Conservation (phyloP, 2,797 vertebrate species). For the Leptoclinus maculatus region DNA sequence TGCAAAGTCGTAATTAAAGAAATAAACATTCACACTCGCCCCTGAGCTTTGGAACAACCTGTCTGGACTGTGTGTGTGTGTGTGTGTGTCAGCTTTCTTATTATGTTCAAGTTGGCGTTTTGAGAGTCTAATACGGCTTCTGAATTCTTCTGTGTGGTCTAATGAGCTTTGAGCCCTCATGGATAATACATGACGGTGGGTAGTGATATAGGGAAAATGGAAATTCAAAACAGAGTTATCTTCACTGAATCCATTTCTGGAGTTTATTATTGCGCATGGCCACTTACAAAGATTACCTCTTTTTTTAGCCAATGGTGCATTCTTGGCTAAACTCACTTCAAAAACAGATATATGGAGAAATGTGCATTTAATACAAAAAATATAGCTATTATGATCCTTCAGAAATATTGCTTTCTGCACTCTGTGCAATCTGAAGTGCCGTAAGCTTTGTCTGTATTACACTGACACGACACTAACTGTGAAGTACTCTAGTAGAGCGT, state of each 20-base stretch:
- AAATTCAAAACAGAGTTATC: constrained; percentile 50
- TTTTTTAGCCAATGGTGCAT: neutral
- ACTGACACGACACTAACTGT: neutral
- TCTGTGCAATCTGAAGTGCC: neutral
- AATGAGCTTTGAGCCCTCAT: constrained; percentile 32
- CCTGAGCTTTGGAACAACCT: neutral
- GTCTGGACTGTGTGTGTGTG: neutral
- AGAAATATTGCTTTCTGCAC: neutral
- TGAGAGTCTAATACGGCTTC: constrained; percentile 4
- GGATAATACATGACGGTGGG: constrained; percentile 41
- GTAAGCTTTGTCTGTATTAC: neutral
- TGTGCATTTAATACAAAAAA: neutral
- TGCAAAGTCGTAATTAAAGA: neutral
- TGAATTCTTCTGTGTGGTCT: constrained; percentile 28
- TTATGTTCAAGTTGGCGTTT: constrained; percentile 18
- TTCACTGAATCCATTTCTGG: constrained; percentile 15
- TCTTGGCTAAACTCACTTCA: neutral
- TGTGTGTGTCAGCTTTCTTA: neutral
- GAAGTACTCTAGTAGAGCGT: neutral
- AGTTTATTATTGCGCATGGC: constrained; percentile 43
- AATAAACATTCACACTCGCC: neutral
- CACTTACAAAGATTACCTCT: constrained; percentile 22
- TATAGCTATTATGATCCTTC: neutral
- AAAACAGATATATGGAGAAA: neutral
- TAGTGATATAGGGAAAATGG: constrained; percentile 30